Evolutionary conservation across 2,888 invertebrate species (phyloP).

Genomic region (Amphipyra tragopoginis): DNA sequence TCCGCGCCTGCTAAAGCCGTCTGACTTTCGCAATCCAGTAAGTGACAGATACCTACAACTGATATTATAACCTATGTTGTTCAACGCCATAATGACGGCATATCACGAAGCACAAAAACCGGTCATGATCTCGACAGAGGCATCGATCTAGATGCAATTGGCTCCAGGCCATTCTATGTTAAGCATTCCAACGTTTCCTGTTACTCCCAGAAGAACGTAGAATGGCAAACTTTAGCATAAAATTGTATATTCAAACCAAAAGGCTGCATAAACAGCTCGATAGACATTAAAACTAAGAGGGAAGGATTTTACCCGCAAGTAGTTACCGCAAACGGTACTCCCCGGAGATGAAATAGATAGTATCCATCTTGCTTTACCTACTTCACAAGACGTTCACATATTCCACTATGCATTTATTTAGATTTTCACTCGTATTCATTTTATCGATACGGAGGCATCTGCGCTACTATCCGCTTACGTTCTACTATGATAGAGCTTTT

Average conservation of each 20-base stretch:
- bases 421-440: constrained; percentile 55
- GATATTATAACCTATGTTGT: no score
- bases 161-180: not conserved
- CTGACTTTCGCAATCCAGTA: no score
- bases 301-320: constrained; percentile 47
- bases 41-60: no score
- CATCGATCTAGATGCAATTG: not conserved
- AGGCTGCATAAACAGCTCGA: constrained; percentile 52
- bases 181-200: constrained; percentile 4
- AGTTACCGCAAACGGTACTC: constrained; percentile 52
- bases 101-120: no score
- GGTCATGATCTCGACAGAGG: no score
- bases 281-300: constrained; percentile 56
- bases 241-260: constrained; percentile 52
- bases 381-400: constrained; percentile 53
- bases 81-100: no score
- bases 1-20: no score
- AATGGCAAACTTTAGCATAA: constrained; percentile 35
- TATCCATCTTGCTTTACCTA: constrained; percentile 52
- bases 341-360: constrained; percentile 57
- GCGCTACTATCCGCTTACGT: constrained; percentile 28
- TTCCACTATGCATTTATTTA: constrained; percentile 58
- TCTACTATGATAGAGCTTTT: constrained; percentile 19
- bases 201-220: constrained; percentile 26
- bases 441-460: constrained; percentile 46